Base-by-base conservation (phyloP, 2,113 vertebrate species). In the Apodemus sylvaticus region DNA sequence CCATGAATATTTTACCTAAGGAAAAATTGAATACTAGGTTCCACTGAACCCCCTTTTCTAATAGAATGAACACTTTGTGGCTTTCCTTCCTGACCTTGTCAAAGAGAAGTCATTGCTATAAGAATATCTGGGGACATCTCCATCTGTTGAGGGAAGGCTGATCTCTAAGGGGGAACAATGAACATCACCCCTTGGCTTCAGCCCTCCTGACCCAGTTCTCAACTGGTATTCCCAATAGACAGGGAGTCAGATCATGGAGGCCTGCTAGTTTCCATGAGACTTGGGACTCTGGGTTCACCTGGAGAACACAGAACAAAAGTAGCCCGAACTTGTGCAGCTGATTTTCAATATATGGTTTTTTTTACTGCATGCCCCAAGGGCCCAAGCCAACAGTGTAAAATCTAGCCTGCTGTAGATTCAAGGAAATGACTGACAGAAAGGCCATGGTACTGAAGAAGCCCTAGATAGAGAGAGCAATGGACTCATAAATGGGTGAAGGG, bases 391-490 rank as follows among this genome's bases (percentile, higher is more conserved):
- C 14, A 39, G 71, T 48, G 58, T 45, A 3, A 4, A 90, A 74
- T 77, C 34, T 76, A 93, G 79, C n/a, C 68, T 5, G 3, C 70
- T 22, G 1, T 24, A 83, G 77, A 31, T 90, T 96, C 73, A 85
- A 90, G 86, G 93, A 95, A 96, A 82, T 94, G 81, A 92, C 77
- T 83, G 94, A 91, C 83, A 71, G 86, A 91, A 89, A 96, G 96
- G 90, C 81, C 95, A 71, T 92, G 87, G 90, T 64, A 86, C 78
- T 88, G 89, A 94, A 96, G 94, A 92, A 97, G 71, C 9, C 66
- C 71, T 90, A 79, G 87, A 94, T 92, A 90, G 83, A 93, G 91
- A 96, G 93, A 92, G 70, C 93, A 96, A 92, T 78, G 81, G 94
- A 89, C 86, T 95, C 93, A 85, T 94, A 95, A 88, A 83, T 71